phyloP scores from a whole-genome alignment of 2,797 vertebrate species.

The Artibeus lituratus region DNA sequence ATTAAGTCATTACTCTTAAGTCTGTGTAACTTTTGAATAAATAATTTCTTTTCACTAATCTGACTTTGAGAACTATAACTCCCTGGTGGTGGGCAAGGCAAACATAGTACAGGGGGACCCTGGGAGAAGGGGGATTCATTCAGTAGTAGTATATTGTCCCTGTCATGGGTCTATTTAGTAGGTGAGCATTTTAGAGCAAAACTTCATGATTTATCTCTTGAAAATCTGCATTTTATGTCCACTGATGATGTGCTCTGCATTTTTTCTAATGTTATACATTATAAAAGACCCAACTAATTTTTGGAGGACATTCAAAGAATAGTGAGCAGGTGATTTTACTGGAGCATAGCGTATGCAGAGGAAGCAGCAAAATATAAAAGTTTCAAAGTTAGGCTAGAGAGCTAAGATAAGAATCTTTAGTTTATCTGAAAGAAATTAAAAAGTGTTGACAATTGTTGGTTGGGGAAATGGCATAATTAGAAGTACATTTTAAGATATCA shows the following conservation, averaged over 20 bases:
- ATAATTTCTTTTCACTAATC: too few species aligned
- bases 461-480: neutral
- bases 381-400: neutral
- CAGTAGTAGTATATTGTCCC: too few species aligned
- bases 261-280: neutral
- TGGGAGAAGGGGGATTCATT: too few species aligned
- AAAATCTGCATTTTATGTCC: constrained; percentile 39
- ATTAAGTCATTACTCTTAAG: too few species aligned
- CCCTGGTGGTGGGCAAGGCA: too few species aligned
- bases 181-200: neutral
- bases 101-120: too few species aligned
- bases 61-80: too few species aligned
- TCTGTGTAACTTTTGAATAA: too few species aligned
- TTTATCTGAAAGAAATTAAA: neutral
- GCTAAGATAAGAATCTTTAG: neutral
- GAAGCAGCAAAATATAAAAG: neutral
- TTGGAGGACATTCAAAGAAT: neutral
- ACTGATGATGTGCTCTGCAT: neutral
- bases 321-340: neutral
- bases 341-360: neutral
- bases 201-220: neutral
- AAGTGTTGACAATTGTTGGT: neutral
- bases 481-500: neutral
- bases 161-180: too few species aligned
- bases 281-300: neutral